Conservation (phyloP, 2,888 invertebrate genomes). For the Phania funesta region DNA sequence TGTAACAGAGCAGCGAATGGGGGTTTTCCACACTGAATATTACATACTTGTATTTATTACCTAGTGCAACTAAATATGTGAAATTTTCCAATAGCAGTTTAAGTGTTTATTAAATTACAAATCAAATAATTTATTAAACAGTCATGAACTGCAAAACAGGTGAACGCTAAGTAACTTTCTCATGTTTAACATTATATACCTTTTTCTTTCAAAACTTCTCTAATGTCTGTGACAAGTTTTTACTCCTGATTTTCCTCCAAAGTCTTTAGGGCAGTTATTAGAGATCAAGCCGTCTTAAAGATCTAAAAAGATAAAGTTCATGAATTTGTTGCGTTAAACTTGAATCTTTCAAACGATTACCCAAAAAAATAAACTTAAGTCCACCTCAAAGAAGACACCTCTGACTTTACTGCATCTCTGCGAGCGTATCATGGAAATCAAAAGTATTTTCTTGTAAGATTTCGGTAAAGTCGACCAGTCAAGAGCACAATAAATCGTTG, state of each 20-base stretch:
- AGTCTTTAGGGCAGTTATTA: slow-evolving; percentile 17
- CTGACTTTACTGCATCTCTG: not conserved
- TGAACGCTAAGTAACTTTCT: too few species aligned
- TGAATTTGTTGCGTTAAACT: not conserved
- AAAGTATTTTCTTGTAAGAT: not conserved
- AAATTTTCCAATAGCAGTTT: too few species aligned
- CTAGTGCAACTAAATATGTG: too few species aligned
- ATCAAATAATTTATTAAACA: too few species aligned
- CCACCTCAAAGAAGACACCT: slow-evolving; percentile 45
- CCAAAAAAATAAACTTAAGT: slow-evolving; percentile 41
- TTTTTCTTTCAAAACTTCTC: not conserved
- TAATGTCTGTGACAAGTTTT: not conserved
- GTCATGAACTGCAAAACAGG: too few species aligned
- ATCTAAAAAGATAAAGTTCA: not conserved
- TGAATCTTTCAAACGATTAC: not conserved
- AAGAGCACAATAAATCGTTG: slow-evolving; percentile 27
- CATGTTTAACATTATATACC: too few species aligned
- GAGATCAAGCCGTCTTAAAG: slow-evolving; percentile 45
- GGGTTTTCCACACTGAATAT: too few species aligned
- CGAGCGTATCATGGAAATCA: slow-evolving; percentile 23
- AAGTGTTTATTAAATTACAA: too few species aligned
- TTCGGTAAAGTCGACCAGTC: slow-evolving; percentile 18
- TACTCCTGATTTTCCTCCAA: slow-evolving; percentile 27
- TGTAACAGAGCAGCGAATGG: too few species aligned
- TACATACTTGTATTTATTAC: too few species aligned